Base-by-base conservation (phyloP, 2,888 invertebrate species). In the Petrolisthes manimaculis region DNA sequence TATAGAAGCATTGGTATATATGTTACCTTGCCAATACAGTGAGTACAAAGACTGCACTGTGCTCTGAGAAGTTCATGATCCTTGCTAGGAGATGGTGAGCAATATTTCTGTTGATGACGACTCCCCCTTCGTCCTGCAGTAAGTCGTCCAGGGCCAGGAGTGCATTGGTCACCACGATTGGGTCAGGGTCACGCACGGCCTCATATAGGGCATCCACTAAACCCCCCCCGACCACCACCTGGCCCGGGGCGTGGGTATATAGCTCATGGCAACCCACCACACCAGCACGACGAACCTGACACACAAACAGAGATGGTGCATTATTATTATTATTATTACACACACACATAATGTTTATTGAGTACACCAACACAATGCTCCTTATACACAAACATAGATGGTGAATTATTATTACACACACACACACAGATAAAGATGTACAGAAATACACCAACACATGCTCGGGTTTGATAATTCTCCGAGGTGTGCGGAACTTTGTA, bases 21-120 rank as follows among this genome's bases (percentile, higher is more conserved):
- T 21, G 21, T 71, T n/a, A 71, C 83, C 89, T 89, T 18, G 56
- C 81, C 14, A 89, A 82, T 21, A 90, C 69, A n/a, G 84, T 80
- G 6, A 90, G 67, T 9, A 90, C 84, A 71, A 84, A 89, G 18
- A 89, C 88, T 37, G 87, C 80, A 83, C 85, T 88, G 54, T 85
- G 82, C 18, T 86, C 88, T 6, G 88, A 89, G 53, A 90, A 90
- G 80, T 90, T 86, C 80, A 84, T 80, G 18, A 90, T 67, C 67
- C 90, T 89, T 37, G 86, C 79, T 51, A 86, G 69, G 14, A 90
- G 83, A 78, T 90, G 87, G 55, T 89, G 87, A 9, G 90, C 90
- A 61, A 90, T 90, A 74, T 88, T 88, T 54, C 83, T 90, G 71
- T 90, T 90, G 83, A 90, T 75, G 18, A 90, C 88, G 9, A 90